Percentiles rank a stretch among this genome's conserved stretches.
phyloP scores from a whole-genome alignment of 1,140 invertebrate species.

The Micrasema minimum region DNA sequence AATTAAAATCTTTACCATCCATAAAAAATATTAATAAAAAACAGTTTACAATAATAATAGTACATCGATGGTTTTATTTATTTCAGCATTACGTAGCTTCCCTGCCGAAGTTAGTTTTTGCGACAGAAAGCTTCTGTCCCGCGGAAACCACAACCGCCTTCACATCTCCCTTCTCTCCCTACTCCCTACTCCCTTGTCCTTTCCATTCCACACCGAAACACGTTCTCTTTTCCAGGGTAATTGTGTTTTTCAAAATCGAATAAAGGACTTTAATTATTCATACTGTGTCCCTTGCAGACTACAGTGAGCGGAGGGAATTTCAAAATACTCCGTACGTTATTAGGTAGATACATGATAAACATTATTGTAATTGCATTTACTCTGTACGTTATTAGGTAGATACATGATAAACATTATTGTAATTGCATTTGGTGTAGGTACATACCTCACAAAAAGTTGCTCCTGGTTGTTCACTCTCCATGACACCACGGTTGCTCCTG shows the following conservation, averaged over 20 bases:
- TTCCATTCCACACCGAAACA: conserved; percentile 30
- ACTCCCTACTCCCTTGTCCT: background rate
- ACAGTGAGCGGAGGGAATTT: conserved; percentile 24
- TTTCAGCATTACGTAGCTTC: conserved; percentile 34
- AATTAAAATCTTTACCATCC: too few species aligned
- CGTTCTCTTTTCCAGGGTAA: conserved; percentile 44
- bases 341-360: background rate
- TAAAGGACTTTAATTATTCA: conserved; percentile 46
- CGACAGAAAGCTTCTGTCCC: conserved; percentile 47
- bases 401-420: background rate
- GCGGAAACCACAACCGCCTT: conserved; percentile 39
- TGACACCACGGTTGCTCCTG: conserved; percentile 93
- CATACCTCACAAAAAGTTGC: conserved; percentile 92
- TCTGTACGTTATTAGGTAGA: conserved; percentile 7
- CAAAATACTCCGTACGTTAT: conserved; percentile 17
- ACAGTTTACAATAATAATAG: too few species aligned
- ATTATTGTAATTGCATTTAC: background rate
- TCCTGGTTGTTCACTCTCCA: conserved; percentile 96
- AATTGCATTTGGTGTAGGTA: conserved; percentile 33
- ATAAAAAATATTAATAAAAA: too few species aligned
- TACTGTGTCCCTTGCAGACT: conserved; percentile 36
- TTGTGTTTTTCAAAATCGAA: conserved; percentile 41
- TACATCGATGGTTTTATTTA: too few species aligned
- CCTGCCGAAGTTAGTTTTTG: conserved; percentile 49
- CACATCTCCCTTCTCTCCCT: conserved; percentile 2